Evolutionary conservation across 2,797 vertebrate genomes (phyloP).

Genomic region (Aphelocoma californica): DNA sequence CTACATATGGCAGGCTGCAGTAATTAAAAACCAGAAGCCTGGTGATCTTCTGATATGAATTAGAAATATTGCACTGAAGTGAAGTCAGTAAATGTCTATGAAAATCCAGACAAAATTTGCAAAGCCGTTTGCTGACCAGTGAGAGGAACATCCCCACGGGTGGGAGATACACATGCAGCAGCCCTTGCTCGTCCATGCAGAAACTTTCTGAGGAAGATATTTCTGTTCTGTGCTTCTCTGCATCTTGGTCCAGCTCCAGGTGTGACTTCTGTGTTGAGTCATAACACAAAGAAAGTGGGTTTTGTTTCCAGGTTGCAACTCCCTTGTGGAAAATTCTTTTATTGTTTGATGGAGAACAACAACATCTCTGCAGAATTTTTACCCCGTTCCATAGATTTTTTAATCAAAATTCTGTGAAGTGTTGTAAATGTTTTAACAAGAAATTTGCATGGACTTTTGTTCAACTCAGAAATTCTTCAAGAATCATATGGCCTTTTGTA

Average conservation of each 20-base stretch:
- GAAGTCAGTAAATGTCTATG: neutral
- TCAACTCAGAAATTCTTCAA: neutral
- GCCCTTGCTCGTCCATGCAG: neutral
- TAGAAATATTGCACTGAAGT: neutral
- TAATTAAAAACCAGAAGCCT: neutral
- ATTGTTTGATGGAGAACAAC: neutral
- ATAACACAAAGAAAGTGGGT: neutral
- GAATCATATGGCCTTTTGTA: neutral
- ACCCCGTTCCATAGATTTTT: neutral
- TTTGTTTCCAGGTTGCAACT: neutral
- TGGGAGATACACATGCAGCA: fast-evolving
- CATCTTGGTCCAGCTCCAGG: neutral
- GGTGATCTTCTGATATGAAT: neutral
- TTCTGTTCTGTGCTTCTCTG: neutral
- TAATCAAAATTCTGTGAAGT: neutral
- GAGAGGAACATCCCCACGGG: fast-evolving
- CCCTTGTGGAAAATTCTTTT: neutral
- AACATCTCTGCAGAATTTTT: neutral
- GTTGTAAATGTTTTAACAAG: neutral
- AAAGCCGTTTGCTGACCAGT: neutral
- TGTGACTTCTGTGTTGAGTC: neutral
- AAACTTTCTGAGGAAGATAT: neutral
- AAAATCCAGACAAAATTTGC: neutral
- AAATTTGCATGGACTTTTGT: neutral
- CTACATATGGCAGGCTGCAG: neutral